Conservation (phyloP, 2,113 vertebrate species). For the Engraulis encrasicolus region DNA sequence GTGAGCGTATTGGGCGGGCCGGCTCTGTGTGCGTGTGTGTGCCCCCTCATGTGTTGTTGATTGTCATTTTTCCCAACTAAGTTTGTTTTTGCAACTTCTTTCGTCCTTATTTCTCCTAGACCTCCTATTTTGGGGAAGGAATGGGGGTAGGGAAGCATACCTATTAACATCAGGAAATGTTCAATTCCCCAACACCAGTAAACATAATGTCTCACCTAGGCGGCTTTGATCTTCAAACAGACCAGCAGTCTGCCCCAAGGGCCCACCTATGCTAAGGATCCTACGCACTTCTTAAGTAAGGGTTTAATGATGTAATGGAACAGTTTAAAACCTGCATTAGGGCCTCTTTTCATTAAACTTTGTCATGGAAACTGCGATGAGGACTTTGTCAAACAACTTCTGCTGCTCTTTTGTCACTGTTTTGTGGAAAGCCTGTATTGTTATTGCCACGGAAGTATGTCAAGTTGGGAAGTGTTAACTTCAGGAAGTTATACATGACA, state of each 20-base stretch:
- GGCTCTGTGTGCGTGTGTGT: neutral
- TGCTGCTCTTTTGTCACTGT: neutral
- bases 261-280: conserved; percentile 41
- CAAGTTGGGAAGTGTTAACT: neutral
- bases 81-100: neutral
- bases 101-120: neutral
- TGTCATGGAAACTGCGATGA: conserved; percentile 31
- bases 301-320: conserved; percentile 46
- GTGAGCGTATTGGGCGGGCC: no score
- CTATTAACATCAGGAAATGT: conserved; percentile 40
- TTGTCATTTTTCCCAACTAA: neutral
- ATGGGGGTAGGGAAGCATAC: neutral
- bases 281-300: conserved; percentile 44
- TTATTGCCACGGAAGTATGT: neutral
- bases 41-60: neutral
- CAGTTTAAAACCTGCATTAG: neutral
- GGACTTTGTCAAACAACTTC: conserved; percentile 10
- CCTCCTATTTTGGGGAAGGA: neutral
- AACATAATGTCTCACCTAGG: conserved; percentile 49
- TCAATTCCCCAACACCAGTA: conserved; percentile 45
- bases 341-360: conserved; percentile 25
- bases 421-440: neutral
- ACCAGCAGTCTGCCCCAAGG: conserved; percentile 42
- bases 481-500: neutral
- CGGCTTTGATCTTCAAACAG: conserved; percentile 56